Conservation (phyloP, 2,113 vertebrate species). For the Cathartes aura region DNA sequence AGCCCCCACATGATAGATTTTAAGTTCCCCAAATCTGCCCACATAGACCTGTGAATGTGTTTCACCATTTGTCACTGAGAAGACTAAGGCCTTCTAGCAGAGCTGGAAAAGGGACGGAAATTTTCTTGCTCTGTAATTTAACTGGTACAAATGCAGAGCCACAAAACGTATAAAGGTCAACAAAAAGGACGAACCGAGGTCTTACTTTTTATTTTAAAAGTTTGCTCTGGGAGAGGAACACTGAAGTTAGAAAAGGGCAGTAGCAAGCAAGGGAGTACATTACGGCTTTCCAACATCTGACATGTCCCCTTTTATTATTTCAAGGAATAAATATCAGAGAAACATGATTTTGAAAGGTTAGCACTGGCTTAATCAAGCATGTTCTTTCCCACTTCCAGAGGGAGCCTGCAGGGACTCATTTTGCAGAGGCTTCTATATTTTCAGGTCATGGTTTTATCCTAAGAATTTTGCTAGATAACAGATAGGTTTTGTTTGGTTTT, state of each 20-base stretch:
- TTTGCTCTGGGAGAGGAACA: constrained; percentile 9
- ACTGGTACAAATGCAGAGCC: not conserved
- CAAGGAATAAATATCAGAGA: constrained; percentile 49
- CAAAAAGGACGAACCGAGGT: not conserved
- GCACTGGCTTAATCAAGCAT: constrained; percentile 44
- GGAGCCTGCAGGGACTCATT: constrained; percentile 25
- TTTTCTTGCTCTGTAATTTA: not conserved
- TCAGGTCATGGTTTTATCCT: not conserved
- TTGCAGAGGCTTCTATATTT: not conserved
- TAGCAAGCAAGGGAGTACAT: not conserved
- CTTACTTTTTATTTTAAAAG: not conserved
- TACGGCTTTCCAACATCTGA: not conserved
- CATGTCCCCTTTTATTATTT: constrained; percentile 45
- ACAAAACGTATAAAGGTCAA: not conserved
- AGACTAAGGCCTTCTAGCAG: not conserved
- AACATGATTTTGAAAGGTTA: constrained; percentile 46
- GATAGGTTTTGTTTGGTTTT: too few species aligned
- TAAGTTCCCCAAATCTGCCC: not conserved
- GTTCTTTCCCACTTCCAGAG: constrained; percentile 23
- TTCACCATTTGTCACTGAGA: not conserved
- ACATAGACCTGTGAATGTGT: not conserved
- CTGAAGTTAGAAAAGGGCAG: constrained; percentile 18
- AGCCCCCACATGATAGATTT: accelerated
- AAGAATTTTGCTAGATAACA: not conserved
- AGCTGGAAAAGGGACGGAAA: not conserved